phyloP scores from a whole-genome alignment of 2,113 vertebrate genomes.

The Thymallus thymallus region DNA sequence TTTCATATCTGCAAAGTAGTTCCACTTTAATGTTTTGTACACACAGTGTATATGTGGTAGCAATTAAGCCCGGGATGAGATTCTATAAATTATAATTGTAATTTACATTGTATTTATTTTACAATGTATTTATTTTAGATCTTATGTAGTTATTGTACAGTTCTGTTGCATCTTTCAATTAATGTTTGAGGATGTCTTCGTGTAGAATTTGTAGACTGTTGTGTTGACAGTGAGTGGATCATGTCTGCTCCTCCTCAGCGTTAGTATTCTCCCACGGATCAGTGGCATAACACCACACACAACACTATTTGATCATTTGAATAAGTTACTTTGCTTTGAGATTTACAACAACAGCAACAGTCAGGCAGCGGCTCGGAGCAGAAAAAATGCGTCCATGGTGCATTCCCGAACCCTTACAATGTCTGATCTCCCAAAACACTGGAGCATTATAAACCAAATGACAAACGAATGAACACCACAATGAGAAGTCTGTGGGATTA shows the following conservation, averaged over 20 bases:
- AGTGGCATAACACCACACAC: background rate
- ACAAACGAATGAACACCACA: conserved; percentile 1
- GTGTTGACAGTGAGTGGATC: background rate
- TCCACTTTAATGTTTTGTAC: too few relatives aligned
- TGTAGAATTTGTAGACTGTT: background rate
- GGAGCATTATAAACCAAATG: background rate
- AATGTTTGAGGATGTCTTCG: background rate
- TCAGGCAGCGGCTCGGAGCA: background rate
- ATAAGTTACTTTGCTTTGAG: background rate
- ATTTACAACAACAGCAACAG: background rate
- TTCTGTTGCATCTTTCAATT: background rate
- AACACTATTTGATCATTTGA: conserved; percentile 1
- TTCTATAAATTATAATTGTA: too few relatives aligned
- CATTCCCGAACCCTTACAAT: background rate
- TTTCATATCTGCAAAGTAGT: too few relatives aligned
- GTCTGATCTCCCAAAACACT: conserved; percentile 3
- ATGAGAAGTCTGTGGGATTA: conserved; percentile 7
- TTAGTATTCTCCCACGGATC: background rate
- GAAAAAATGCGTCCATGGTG: background rate
- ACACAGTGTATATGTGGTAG: too few relatives aligned
- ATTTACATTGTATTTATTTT: too few relatives aligned
- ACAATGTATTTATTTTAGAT: too few relatives aligned
- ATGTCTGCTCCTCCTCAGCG: background rate
- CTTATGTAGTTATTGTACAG: too few relatives aligned
- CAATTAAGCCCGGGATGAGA: too few relatives aligned